Evolutionary conservation across 2,888 invertebrate species (phyloP), one percentile per base, ranked within the genome.

Genomic region (Apamea anceps): DNA sequence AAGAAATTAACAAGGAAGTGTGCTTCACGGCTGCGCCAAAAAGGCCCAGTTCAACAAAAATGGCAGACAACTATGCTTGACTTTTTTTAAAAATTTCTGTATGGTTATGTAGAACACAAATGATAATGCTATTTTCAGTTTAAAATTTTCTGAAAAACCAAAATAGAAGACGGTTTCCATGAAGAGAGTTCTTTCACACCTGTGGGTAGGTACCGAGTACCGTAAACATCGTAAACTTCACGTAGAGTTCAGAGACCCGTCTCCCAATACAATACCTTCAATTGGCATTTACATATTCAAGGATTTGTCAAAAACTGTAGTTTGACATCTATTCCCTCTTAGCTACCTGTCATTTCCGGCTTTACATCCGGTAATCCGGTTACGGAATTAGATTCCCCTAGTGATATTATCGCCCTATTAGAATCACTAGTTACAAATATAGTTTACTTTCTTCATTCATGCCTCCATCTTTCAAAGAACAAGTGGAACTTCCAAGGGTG

Each of bases 161-260:
- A n/a, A 72, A 37, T 65, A 63, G 37, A 12, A 18, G 7, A 72
- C n/a, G n/a, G 21, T 37, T n/a, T 28, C 15, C 25, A 28, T 18
- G 2, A 48, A 62, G 8, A 7, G 21, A 77, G 77, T 21, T 37
- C 60, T 73, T 79, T 72, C 13, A 81, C 28, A n/a, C 32, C 21
- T 54, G 63, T n/a, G 18, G 4, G 10, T 48, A 28, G 13, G 12
- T n/a, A 67, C 60, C 28, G 18, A 8, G 6, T n/a, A 72, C 66
- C 25, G 25, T 81, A 12, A 42, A 28, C 48, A 28, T 67, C 25
- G 21, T 37, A 62, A 28, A 63, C 18, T 57, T 82, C 7, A 28
- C n/a, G n/a, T n/a, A n/a, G n/a, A 57, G 82, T 63, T 75, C 42
- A 63, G 25, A n/a, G 32, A 45, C 82, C 82, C 18, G 32, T 18